phyloP scores from a whole-genome alignment of 2,113 vertebrate species.

The Fregata magnificens region DNA sequence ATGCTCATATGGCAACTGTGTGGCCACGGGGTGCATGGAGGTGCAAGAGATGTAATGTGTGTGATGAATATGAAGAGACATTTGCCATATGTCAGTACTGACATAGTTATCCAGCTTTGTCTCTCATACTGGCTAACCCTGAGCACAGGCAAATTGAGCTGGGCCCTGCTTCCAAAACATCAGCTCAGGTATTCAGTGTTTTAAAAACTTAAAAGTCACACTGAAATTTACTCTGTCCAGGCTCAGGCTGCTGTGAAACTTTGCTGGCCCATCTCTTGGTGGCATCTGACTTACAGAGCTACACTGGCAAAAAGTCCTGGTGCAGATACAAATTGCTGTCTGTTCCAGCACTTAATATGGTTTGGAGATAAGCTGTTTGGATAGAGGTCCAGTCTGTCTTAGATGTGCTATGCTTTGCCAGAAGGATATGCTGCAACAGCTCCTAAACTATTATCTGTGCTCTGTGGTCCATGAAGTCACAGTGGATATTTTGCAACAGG shows the following conservation, averaged over 20 bases:
- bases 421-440: background rate
- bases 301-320: background rate
- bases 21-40: background rate
- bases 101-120: background rate
- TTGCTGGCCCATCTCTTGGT: background rate
- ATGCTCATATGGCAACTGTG: background rate
- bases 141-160: background rate
- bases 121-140: background rate
- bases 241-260: background rate
- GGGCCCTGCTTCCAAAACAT: background rate
- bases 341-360: background rate
- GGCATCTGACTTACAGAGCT: background rate
- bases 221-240: background rate
- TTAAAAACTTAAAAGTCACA: background rate
- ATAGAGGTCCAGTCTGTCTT: background rate
- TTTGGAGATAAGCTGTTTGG: background rate
- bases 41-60: background rate
- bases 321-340: background rate
- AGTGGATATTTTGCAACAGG: background rate
- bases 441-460: background rate
- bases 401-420: rapidly evolving
- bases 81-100: background rate
- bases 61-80: background rate
- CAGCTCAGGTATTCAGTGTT: background rate
- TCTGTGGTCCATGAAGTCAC: background rate